Evolutionary conservation across 2,113 vertebrate species (phyloP).

Genomic region (Oreochromis niloticus): DNA sequence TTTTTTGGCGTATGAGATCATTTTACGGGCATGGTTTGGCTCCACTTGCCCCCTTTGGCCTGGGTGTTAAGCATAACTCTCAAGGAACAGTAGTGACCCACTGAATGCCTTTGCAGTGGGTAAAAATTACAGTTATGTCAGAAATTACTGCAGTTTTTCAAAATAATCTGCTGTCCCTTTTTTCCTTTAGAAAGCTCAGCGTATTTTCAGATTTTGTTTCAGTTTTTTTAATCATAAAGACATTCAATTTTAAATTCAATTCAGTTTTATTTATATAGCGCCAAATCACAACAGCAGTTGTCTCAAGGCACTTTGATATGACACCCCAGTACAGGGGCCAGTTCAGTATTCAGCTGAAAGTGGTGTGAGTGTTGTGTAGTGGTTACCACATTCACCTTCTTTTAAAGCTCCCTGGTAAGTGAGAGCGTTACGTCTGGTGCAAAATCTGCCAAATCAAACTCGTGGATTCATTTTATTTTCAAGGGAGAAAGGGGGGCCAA

Average conservation of each 20-base stretch:
- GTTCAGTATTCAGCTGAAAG: neutral
- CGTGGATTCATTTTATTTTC: neutral
- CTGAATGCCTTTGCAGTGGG: neutral
- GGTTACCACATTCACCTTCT: neutral
- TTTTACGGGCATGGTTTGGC: neutral
- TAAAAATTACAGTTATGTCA: neutral
- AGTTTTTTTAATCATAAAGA: rapidly evolving
- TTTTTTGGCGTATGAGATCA: neutral
- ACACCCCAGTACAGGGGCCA: neutral
- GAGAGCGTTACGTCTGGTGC: neutral
- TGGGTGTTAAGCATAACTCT: neutral
- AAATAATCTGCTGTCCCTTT: neutral
- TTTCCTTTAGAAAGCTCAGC: neutral
- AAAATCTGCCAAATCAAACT: neutral
- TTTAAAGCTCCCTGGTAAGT: neutral
- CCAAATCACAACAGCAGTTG: neutral
- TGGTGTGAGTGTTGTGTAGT: neutral
- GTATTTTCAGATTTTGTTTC: neutral
- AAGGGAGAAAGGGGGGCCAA: neutral
- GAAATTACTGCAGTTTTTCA: neutral
- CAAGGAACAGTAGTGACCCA: neutral
- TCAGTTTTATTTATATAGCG: neutral
- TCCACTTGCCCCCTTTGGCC: neutral
- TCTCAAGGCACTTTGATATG: neutral
- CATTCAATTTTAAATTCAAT: neutral